Evolutionary conservation across 1,140 invertebrate genomes (phyloP).

Genomic region (Heliconius hewitsoni): DNA sequence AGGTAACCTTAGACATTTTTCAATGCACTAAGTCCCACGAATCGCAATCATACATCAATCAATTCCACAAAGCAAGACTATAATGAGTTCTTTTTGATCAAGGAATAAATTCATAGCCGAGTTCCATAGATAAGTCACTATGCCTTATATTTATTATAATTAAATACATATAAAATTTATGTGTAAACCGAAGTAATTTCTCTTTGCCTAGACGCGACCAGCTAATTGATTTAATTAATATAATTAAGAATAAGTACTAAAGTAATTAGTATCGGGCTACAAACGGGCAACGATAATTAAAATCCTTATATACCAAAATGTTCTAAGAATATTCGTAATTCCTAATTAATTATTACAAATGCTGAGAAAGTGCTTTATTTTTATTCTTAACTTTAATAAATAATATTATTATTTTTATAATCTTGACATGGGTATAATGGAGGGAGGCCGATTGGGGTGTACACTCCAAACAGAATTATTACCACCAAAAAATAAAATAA

Average conservation of each 20-base stretch:
- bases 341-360: no score
- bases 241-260: background rate
- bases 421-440: no score
- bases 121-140: background rate
- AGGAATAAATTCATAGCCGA: background rate
- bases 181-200: background rate
- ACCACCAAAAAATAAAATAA: no score
- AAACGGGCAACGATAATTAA: background rate
- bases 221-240: background rate
- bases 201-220: background rate
- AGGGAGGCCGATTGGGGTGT: no score
- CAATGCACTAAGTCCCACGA: background rate
- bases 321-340: no score
- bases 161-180: background rate
- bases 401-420: no score
- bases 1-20: background rate
- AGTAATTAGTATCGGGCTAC: background rate
- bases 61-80: background rate
- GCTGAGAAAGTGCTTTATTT: no score
- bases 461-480: no score
- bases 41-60: background rate
- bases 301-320: background rate
- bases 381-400: no score
- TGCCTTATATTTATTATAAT: background rate
- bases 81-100: background rate